Conservation (phyloP, 2,888 invertebrate species). For the Sylvicola fuscatus region DNA sequence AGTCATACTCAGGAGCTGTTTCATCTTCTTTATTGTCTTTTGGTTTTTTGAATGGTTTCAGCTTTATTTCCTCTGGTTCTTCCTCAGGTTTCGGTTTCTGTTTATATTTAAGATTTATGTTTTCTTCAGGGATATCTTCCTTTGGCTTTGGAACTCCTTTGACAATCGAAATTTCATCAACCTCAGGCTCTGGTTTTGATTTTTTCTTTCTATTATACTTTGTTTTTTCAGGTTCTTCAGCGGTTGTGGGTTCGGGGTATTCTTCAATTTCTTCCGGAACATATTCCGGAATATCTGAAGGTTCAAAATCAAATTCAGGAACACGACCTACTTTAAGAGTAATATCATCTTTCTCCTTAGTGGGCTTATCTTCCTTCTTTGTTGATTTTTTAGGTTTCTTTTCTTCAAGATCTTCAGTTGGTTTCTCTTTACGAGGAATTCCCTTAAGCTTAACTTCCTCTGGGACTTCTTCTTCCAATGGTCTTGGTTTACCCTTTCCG, state of each 20-base stretch:
- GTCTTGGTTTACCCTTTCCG: constrained; percentile 23
- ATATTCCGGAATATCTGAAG: constrained; percentile 12
- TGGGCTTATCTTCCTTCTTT: not conserved
- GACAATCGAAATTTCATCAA: constrained; percentile 22
- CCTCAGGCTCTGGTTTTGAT: constrained; percentile 25
- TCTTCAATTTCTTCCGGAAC: constrained; percentile 10
- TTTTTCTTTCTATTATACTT: constrained; percentile 22
- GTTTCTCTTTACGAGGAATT: constrained; percentile 21
- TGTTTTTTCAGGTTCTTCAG: constrained; percentile 16
- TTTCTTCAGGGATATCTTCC: constrained; percentile 3
- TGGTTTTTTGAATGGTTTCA: constrained; percentile 15
- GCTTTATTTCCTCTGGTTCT: constrained; percentile 15
- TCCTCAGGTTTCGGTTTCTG: constrained; percentile 16
- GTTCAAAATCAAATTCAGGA: constrained; percentile 3
- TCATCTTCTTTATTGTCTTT: constrained; percentile 13
- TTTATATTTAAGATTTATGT: constrained; percentile 4
- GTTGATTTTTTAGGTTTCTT: constrained; percentile 14
- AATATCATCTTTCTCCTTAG: constrained; percentile 1
- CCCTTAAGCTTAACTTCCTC: constrained; percentile 31
- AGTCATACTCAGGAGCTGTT: constrained; percentile 10
- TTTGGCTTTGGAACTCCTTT: constrained; percentile 19
- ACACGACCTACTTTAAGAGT: constrained; percentile 13
- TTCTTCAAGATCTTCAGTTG: constrained; percentile 16
- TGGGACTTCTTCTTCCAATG: constrained; percentile 18
- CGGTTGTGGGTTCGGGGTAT: constrained; percentile 11